Percentiles rank a stretch among this genome's conserved stretches.
These are phyloP conservation scores for Spea multiplicata DNA, from an alignment of 2,113 vertebrate genomes.

Conservation along the genomic window DNA sequence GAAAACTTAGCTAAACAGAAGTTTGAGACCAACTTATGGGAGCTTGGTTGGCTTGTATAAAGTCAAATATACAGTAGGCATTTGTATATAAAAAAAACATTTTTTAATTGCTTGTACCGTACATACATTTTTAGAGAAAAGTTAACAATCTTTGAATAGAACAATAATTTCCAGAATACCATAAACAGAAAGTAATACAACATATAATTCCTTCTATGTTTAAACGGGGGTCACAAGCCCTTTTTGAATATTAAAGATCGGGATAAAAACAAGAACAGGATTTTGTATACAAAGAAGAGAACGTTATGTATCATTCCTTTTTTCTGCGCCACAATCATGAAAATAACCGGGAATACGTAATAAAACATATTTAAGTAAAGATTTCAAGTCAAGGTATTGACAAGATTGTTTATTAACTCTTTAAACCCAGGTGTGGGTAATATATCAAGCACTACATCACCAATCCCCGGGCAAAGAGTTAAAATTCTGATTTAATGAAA, in stretches of 20 bases:
- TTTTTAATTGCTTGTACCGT: neutral
- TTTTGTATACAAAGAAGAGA: neutral
- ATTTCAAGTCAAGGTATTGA: neutral
- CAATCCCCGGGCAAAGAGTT: too few relatives aligned
- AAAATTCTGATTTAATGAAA: too few relatives aligned
- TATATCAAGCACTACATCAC: too few relatives aligned
- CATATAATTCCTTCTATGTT: neutral
- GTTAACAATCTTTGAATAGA: neutral
- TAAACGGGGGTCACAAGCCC: neutral
- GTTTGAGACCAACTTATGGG: too few relatives aligned
- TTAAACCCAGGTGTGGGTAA: neutral
- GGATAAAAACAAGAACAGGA: neutral
- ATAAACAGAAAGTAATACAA: neutral
- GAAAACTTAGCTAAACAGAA: too few relatives aligned
- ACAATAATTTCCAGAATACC: neutral
- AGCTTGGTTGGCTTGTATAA: too few relatives aligned
- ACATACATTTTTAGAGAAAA: neutral
- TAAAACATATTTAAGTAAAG: neutral
- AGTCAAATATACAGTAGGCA: too few relatives aligned
- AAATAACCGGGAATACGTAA: neutral
- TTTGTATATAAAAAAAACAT: neutral
- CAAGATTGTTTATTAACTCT: neutral
- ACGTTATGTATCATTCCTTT: neutral
- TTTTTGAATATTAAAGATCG: neutral
- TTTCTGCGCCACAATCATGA: neutral